phyloP scores from a whole-genome alignment of 53 echinoderm and acorn worm genomes.

The Paracentrotus lividus region DNA sequence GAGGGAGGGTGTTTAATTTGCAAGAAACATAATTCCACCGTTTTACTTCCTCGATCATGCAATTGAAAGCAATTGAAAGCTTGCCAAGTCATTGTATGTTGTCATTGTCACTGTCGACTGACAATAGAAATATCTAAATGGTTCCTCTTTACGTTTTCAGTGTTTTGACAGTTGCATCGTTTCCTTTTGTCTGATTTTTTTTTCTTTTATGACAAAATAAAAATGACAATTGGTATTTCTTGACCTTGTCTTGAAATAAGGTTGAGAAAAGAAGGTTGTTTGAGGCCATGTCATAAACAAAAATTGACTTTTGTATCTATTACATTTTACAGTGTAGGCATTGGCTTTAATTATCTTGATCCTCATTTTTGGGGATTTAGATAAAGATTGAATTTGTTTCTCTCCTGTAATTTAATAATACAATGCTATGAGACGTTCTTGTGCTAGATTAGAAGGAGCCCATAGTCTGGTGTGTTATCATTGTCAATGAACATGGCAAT shows the following conservation, averaged over 20 bases:
- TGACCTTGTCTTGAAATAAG: neutral
- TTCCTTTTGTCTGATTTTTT: neutral
- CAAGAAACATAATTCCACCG: neutral
- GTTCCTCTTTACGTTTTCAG: neutral
- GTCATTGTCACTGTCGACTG: neutral
- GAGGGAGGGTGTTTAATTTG: neutral
- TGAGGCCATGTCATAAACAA: slow-evolving; percentile 1
- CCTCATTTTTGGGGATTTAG: neutral
- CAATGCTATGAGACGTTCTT: slow-evolving; percentile 4
- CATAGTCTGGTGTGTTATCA: slow-evolving; percentile 19
- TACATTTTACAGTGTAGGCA: neutral
- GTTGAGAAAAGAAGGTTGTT: neutral
- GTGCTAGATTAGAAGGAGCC: neutral
- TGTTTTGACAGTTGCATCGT: neutral
- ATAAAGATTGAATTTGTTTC: neutral
- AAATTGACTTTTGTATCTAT: neutral
- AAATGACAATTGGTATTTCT: neutral
- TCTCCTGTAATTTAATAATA: neutral
- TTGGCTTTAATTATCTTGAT: neutral
- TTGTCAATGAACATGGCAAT: slow-evolving; percentile 49
- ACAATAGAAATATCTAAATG: slow-evolving; percentile 13
- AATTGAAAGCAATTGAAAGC: neutral
- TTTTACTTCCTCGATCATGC: neutral
- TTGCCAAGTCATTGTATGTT: slow-evolving; percentile 4
- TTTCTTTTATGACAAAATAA: neutral